Evolutionary conservation across 1,140 invertebrate genomes (phyloP), one percentile per base, ranked within the genome.

Genomic region (Drosophila gunungcola): DNA sequence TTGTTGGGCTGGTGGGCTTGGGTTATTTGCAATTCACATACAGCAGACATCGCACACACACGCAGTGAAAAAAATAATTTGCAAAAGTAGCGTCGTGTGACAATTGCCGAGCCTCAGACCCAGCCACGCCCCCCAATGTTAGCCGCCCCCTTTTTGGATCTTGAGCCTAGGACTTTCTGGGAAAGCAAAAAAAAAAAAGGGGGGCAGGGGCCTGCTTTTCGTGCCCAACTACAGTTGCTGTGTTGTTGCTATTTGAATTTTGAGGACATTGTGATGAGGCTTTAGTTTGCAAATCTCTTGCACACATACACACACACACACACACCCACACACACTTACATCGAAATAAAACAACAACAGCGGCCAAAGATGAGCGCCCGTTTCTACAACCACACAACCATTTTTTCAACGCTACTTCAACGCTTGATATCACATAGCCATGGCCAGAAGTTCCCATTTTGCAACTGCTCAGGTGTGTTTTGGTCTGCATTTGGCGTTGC

Each of bases 201-300:
- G 4, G 36, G 41, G 29, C n/a, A 32, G 56, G 12, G n/a, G 56
- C 41, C 69, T 75, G 58, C 53, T 58, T 73, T 77, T 76, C 80
- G 80, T 76, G 77, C 57, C 80, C 80, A 84, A 84, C 80, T 84
- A 84, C 73, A 60, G 46, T 38, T 64, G 63, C 57, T 72, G 62
- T 78, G 74, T 78, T 84, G 63, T 88, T 88, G 84, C 80, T 89
- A 84, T 88, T 88, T 89, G 84, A 84, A 88, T 88, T 89, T 89
- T 89, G 84, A 89, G 84, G 84, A 89, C 84, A 89, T 89, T 89
- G 84, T 89, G 84, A 90, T 89, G 84, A 89, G 84, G 80, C 84
- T 89, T 89, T 89, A 89, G 84, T 90, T 89, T 89, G 84, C 84
- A 89, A 89, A 89, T 89, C 84, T 89, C 69, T 83, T 89, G 77